Evolutionary conservation across 2,888 invertebrate species (phyloP).

Genomic region (Pristionchus arcanus): DNA sequence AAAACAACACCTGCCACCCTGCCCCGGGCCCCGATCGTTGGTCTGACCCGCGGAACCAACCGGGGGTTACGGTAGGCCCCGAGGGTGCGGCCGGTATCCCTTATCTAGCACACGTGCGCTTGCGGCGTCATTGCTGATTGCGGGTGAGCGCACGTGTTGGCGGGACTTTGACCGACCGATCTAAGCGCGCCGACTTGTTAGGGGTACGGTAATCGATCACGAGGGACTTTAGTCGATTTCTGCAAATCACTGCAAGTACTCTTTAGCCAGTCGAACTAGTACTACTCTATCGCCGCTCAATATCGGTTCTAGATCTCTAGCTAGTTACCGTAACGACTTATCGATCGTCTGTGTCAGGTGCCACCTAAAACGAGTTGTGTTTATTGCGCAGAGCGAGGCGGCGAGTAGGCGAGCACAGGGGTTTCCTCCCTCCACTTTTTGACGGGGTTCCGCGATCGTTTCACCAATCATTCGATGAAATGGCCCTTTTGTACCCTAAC

Average conservation of each 20-base stretch:
- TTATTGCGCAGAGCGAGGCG: background rate
- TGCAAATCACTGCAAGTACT: background rate
- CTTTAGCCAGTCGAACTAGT: background rate
- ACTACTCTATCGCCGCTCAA: background rate
- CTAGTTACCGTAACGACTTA: background rate
- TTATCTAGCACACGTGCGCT: slow-evolving; percentile 27
- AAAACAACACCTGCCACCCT: slow-evolving; percentile 15
- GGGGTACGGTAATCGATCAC: background rate
- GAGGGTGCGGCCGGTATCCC: background rate
- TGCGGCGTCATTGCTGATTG: background rate
- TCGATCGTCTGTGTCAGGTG: background rate
- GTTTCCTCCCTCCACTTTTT: slow-evolving; percentile 15
- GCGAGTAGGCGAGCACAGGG: background rate
- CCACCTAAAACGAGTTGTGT: slow-evolving; percentile 30
- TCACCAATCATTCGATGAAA: background rate
- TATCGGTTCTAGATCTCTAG: background rate
- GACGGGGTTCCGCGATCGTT: background rate
- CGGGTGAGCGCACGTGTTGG: background rate
- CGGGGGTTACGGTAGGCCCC: background rate
- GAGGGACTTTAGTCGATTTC: background rate
- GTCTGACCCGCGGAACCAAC: background rate
- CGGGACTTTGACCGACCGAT: slow-evolving; percentile 19
- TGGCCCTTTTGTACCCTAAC: background rate
- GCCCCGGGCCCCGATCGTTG: background rate
- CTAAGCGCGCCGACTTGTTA: background rate